phyloP scores from a whole-genome alignment of 2,888 invertebrate genomes.

The Meta bourneti region DNA sequence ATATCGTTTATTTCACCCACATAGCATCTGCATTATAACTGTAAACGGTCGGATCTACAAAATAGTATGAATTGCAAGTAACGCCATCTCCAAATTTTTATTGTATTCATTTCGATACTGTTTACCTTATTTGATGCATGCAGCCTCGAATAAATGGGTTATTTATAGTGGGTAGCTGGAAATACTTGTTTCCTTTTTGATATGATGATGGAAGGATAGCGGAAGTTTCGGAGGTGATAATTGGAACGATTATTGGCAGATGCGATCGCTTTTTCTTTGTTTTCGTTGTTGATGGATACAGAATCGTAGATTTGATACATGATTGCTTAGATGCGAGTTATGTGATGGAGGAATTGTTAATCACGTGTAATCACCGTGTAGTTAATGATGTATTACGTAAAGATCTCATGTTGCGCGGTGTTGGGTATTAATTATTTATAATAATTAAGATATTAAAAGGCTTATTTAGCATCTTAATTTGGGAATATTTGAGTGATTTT shows the following conservation, averaged over 20 bases:
- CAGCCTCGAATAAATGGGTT: conserved; percentile 24
- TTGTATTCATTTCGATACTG: background rate
- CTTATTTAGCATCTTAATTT: no score
- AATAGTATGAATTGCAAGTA: no score
- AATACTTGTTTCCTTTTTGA: background rate
- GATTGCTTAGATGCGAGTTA: background rate
- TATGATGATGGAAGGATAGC: background rate
- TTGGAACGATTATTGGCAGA: background rate
- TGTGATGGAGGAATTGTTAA: background rate
- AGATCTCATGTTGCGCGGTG: background rate
- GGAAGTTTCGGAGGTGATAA: background rate
- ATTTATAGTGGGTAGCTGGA: conserved; percentile 26
- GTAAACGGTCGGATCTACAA: no score
- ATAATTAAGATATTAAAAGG: no score
- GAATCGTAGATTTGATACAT: conserved; percentile 3
- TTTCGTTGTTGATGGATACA: conserved; percentile 5
- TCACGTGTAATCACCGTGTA: no score
- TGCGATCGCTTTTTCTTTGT: background rate
- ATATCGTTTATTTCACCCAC: no score
- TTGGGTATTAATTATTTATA: background rate
- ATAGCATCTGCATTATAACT: no score
- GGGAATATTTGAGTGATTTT: no score
- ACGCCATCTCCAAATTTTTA: background rate
- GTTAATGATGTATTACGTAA: background rate
- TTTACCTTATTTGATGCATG: background rate